Evolutionary conservation across 2,113 vertebrate genomes (phyloP), one percentile per base, ranked within the genome.

Genomic region (Protomyctophum bolini): DNA sequence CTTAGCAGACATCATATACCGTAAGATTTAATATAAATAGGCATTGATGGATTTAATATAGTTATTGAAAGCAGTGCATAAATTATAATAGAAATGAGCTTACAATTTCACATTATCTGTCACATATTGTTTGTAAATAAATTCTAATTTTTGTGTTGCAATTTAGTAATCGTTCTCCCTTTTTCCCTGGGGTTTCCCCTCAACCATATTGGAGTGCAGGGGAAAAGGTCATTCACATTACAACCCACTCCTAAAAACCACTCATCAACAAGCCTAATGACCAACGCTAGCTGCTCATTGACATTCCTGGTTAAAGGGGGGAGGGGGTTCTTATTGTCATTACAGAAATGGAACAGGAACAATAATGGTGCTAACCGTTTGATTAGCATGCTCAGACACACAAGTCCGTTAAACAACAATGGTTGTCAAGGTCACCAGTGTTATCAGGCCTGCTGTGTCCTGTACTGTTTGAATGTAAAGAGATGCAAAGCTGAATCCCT

Each of bases 21-120:
- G 33, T 41, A 74, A 73, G 58, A 73, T 54, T 63, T 54, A 71
- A 72, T 71, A 84, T 78, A 74, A 72, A 41, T 41, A 71, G 28
- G 62, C 50, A 48, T 41, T 41, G 33, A 41, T 41, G 1, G 33
- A 41, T 41, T 41, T 41, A 41, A 41, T 41, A 6, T 41, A 4
- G 3, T 6, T 41, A 41, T 41, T 41, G 33, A 4, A 3, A 41
- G 5, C 33, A 41, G 5, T 41, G 33, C 33, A 41, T 41, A 41
- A 21, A 21, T 21, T 21, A 21, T 21, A 21, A 21, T 41, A 41
- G 1, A 41, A 41, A 41, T 41, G 33, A 41, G 3, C 33, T 4
- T 41, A 41, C 33, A 41, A 41, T 41, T 41, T 41, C 33, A 41
- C 33, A 41, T 41, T 41, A 21, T 21, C 21, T 21, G 21, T 21